Evolutionary conservation across 1,140 invertebrate species (phyloP).

Genomic region (Leptinotarsa undecemlineata): DNA sequence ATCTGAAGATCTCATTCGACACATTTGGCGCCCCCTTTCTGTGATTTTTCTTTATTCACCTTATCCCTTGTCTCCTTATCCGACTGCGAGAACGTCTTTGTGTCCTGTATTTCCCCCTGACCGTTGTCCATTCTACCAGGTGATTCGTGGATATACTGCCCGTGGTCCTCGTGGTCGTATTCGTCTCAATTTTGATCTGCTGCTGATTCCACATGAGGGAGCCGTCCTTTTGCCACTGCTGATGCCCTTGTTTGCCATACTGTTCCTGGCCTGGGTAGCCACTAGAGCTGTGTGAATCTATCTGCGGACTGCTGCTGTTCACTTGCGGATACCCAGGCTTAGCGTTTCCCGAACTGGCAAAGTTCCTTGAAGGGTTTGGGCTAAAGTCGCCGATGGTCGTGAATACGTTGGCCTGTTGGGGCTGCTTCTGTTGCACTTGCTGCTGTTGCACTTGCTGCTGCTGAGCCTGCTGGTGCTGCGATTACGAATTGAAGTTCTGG

Average conservation of each 20-base stretch:
- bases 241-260: constrained; percentile 66
- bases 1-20: no score
- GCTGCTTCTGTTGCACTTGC: no score
- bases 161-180: constrained; percentile 34
- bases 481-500: constrained; percentile 14
- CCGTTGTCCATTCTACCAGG: constrained; percentile 30
- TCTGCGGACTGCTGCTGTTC: constrained; percentile 88
- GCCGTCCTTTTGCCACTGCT: constrained; percentile 46
- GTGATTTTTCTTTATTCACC: no score
- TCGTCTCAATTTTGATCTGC: constrained; percentile 50
- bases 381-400: constrained; percentile 53
- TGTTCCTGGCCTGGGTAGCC: constrained; percentile 81
- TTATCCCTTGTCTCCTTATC: no score
- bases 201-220: constrained; percentile 51
- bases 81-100: constrained; percentile 58
- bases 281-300: constrained; percentile 91
- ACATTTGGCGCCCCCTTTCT: no score
- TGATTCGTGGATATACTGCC: constrained; percentile 25
- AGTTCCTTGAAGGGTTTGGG: constrained; percentile 57
- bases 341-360: constrained; percentile 84
- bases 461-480: constrained; percentile 10
- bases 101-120: constrained; percentile 50
- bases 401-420: constrained; percentile 32
- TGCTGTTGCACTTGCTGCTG: no score
- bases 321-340: constrained; percentile 92